A percentile compares a stretch with the other conserved stretches of the same genome.
Evolutionary conservation across 2,797 vertebrate genomes (phyloP).

Genomic region (Netta rufina): DNA sequence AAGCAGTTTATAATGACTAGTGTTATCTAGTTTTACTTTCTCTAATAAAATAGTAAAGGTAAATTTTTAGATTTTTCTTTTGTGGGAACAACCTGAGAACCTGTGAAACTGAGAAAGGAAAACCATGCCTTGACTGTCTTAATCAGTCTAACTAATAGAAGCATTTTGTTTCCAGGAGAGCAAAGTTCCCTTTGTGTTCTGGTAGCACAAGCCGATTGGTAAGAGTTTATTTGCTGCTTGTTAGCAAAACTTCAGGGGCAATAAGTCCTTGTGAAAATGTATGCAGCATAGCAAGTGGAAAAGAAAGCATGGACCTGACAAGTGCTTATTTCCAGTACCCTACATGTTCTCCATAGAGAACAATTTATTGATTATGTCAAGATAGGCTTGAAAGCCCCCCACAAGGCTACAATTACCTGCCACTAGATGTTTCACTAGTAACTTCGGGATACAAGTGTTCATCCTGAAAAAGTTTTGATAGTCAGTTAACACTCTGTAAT

Average conservation of each 20-base stretch:
- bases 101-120: not conserved
- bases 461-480: not conserved
- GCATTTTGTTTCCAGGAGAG: not conserved
- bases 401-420: not conserved
- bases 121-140: not conserved
- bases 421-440: not conserved
- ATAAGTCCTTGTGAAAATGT: not conserved
- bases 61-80: not conserved
- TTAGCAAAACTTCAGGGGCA: not conserved
- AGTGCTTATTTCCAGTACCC: not conserved
- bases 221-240: not conserved
- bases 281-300: not conserved
- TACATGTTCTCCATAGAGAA: not conserved
- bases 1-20: not conserved
- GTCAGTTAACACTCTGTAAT: not conserved
- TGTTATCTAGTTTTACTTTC: not conserved
- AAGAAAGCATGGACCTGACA: not conserved
- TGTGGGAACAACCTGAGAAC: not conserved
- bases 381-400: not conserved
- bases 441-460: not conserved
- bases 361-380: constrained; percentile 29
- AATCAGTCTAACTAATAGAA: not conserved
- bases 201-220: not conserved
- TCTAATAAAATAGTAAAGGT: not conserved
- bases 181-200: not conserved